Conservation (phyloP, 1,140 invertebrate species). For the Drosophila pandora region DNA sequence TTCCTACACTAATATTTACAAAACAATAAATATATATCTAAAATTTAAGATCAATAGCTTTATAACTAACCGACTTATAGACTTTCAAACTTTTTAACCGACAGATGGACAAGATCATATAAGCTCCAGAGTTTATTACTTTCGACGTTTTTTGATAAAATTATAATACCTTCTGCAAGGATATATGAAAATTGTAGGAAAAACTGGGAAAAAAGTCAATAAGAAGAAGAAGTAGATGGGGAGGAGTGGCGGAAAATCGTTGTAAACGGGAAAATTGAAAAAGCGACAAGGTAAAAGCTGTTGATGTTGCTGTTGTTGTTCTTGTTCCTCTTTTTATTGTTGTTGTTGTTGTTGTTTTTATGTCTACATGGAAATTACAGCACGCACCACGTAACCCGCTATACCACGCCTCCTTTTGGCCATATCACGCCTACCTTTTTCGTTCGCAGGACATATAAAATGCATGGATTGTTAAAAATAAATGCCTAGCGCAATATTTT, state of each 20-base stretch:
- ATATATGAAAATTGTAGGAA: background rate
- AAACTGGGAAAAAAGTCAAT: conserved; percentile 29
- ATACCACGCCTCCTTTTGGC: conserved; percentile 9
- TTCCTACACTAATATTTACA: background rate
- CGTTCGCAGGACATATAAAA: conserved; percentile 57
- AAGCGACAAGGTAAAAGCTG: conserved; percentile 72
- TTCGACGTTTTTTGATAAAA: background rate
- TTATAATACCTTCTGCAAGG: background rate
- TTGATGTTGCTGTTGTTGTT: conserved; percentile 12
- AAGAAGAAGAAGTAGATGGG: conserved; percentile 24
- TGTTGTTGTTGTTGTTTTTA: conserved; percentile 21
- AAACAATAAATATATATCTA: background rate
- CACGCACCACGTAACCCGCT: conserved; percentile 43
- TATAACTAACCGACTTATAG: background rate
- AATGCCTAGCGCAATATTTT: conserved; percentile 72
- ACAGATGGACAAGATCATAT: background rate
- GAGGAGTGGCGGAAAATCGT: conserved; percentile 15
- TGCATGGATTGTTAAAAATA: conserved; percentile 77
- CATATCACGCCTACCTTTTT: background rate
- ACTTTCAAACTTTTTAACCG: too few species aligned
- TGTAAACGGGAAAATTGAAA: conserved; percentile 65
- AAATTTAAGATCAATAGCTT: background rate
- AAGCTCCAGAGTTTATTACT: too few species aligned
- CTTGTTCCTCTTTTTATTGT: conserved; percentile 3
- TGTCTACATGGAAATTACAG: conserved; percentile 77